Conservation (phyloP, 2,113 vertebrate species). For the Pseudorasbora parva region DNA sequence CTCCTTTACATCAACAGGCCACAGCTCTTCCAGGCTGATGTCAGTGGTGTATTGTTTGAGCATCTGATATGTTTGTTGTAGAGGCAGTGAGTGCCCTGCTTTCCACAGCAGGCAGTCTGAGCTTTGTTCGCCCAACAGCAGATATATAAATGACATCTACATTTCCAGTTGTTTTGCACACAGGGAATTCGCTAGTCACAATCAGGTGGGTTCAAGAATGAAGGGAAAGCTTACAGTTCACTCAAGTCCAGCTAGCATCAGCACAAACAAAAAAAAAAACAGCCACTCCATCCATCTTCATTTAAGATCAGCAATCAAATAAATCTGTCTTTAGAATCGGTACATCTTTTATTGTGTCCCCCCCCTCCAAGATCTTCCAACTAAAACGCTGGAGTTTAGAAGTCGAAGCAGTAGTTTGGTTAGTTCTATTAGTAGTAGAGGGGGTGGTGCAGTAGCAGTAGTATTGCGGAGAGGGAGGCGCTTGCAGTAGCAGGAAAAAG, state of each 20-base stretch:
- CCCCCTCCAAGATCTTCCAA: conserved; percentile 65
- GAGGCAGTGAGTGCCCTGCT: conserved; percentile 12
- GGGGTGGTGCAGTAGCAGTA: conserved; percentile 77
- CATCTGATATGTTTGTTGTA: conserved; percentile 34
- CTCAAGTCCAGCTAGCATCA: conserved; percentile 58
- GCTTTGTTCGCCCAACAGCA: conserved; percentile 45
- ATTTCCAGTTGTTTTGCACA: conserved; percentile 68
- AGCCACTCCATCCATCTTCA: conserved; percentile 65
- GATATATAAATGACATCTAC: conserved; percentile 58
- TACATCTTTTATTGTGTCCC: conserved; percentile 53
- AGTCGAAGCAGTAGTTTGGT: conserved; percentile 76
- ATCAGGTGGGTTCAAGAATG: background rate
- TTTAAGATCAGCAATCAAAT: conserved; percentile 71
- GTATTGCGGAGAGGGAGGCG: conserved; percentile 66
- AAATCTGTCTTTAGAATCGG: conserved; percentile 71
- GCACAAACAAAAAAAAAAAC: conserved; percentile 60
- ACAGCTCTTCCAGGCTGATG: conserved; percentile 6
- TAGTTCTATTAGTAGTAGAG: conserved; percentile 76
- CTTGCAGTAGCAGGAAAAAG: conserved; percentile 48
- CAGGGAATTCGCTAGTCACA: conserved; percentile 14
- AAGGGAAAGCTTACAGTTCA: conserved; percentile 50
- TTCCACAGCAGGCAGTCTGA: conserved; percentile 34
- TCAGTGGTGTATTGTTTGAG: conserved; percentile 1
- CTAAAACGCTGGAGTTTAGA: conserved; percentile 80
- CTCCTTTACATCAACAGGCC: background rate